phyloP scores from a whole-genome alignment of 2,797 vertebrate species.

The Manis crassicaudata region DNA sequence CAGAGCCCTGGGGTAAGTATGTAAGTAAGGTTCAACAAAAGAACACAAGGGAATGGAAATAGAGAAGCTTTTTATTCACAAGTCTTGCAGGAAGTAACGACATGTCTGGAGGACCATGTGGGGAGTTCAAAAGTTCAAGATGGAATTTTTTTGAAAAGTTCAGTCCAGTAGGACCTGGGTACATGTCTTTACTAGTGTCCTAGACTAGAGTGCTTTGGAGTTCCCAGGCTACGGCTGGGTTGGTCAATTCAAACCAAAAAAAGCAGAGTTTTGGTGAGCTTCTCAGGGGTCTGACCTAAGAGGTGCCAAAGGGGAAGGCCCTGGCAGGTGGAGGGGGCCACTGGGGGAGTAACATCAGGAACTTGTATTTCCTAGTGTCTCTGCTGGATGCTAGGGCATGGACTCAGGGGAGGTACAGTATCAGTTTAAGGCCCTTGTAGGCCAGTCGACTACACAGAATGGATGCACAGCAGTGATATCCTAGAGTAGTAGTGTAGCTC shows the following conservation, averaged over 20 bases:
- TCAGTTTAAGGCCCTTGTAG: not conserved
- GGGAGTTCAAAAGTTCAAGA: not conserved
- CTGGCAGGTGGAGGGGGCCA: not conserved
- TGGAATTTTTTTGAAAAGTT: no score
- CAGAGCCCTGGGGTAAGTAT: not conserved
- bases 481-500: not conserved
- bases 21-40: not conserved
- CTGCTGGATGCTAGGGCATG: not conserved
- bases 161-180: not conserved
- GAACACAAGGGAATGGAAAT: not conserved
- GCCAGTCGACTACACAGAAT: not conserved
- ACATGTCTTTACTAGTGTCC: not conserved
- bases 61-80: not conserved
- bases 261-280: not conserved
- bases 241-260: not conserved
- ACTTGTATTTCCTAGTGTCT: not conserved
- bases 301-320: not conserved
- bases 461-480: no score
- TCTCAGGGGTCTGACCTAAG: not conserved
- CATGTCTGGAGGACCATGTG: not conserved
- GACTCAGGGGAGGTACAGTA: not conserved
- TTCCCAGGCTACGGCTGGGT: not conserved
- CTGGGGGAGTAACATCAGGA: not conserved
- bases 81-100: not conserved
- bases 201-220: not conserved